A percentile compares a stretch with the other conserved stretches of the same genome.
These are phyloP conservation scores for Coluber constrictor DNA, from an alignment of 2,797 vertebrate genomes.

Conservation along the genomic window DNA sequence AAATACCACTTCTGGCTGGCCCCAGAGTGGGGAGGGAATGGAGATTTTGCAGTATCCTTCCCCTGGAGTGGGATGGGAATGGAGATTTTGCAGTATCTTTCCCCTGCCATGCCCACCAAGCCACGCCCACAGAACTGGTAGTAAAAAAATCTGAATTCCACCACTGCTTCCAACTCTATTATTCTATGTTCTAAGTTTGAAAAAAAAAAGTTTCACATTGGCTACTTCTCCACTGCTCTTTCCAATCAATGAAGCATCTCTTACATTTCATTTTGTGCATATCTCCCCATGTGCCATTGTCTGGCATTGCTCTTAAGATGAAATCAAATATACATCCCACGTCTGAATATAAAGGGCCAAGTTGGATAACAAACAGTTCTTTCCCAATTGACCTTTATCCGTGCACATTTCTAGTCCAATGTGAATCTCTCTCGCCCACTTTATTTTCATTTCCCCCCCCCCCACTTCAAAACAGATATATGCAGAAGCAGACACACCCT, in stretches of 20 bases:
- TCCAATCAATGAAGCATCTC: background rate
- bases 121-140: too few species aligned
- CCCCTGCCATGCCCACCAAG: too few species aligned
- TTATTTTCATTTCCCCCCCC: constrained; percentile 32
- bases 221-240: background rate
- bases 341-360: background rate
- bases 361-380: background rate
- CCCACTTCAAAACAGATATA: constrained; percentile 65
- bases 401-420: background rate
- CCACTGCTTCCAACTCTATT: too few species aligned
- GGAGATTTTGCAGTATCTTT: too few species aligned
- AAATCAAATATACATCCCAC: background rate
- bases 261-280: background rate
- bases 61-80: too few species aligned
- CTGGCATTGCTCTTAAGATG: background rate
- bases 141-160: too few species aligned
- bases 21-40: too few species aligned
- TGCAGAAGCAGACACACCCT: constrained; percentile 57
- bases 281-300: background rate
- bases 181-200: background rate
- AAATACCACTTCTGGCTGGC: too few species aligned
- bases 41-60: too few species aligned
- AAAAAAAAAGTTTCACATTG: too few species aligned
- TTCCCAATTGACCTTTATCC: background rate
- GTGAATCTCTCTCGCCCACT: constrained; percentile 41